phyloP scores from a whole-genome alignment of 1,140 invertebrate genomes.

The Drosophila sp. region DNA sequence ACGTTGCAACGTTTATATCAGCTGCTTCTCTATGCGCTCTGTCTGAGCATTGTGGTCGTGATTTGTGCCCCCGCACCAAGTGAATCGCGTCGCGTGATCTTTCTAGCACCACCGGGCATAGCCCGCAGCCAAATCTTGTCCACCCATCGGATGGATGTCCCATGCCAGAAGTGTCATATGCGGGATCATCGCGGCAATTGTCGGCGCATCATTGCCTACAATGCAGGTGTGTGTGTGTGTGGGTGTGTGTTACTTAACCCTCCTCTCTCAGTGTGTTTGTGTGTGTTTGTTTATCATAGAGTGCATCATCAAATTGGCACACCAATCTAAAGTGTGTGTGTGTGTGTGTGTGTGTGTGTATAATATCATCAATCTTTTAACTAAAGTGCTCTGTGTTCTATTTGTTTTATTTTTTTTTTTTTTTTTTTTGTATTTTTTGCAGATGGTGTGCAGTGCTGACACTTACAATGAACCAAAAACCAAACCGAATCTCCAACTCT shows the following conservation, averaged over 20 bases:
- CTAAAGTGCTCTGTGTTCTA: background rate
- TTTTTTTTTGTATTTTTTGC: slow-evolving; percentile 35
- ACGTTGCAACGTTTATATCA: slow-evolving; percentile 52
- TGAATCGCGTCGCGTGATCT: slow-evolving; percentile 76
- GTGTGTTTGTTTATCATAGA: background rate
- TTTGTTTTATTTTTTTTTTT: background rate
- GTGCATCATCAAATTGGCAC: background rate
- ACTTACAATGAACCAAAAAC: slow-evolving; percentile 1
- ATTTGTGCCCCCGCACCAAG: slow-evolving; percentile 52
- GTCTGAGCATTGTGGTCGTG: slow-evolving; percentile 53
- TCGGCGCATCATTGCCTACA: slow-evolving; percentile 70
- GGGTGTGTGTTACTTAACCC: no score
- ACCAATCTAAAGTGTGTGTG: background rate
- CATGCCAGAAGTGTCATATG: slow-evolving; percentile 74
- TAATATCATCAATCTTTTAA: background rate
- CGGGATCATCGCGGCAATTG: slow-evolving; percentile 76
- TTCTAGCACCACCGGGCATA: slow-evolving; percentile 60
- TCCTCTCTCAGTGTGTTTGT: slow-evolving; percentile 9
- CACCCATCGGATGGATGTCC: slow-evolving; percentile 57
- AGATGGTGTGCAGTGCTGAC: slow-evolving; percentile 68
- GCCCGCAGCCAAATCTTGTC: slow-evolving; percentile 68
- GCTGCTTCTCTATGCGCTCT: slow-evolving; percentile 53
- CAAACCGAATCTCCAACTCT: slow-evolving; percentile 61
- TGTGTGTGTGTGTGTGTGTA: background rate
- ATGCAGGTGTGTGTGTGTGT: slow-evolving; percentile 50